Conservation (phyloP, 2,113 vertebrate genomes). For the Clinocottus analis region DNA sequence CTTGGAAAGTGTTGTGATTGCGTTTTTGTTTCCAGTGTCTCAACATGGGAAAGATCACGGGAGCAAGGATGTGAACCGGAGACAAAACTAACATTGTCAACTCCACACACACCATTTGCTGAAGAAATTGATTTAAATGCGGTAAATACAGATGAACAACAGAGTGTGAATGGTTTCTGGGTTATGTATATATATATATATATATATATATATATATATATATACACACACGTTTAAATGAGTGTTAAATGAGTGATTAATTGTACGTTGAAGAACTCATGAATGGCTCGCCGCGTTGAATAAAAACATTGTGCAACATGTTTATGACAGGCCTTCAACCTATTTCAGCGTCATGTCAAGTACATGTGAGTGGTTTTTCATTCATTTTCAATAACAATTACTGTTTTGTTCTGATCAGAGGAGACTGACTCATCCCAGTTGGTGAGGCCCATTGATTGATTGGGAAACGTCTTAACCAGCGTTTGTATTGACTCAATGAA, state of each 20-base stretch:
- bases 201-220: too few relatives aligned
- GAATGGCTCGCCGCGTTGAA: background rate
- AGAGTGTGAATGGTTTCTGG: too few relatives aligned
- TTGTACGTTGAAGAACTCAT: background rate
- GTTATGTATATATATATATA: too few relatives aligned
- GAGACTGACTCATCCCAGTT: background rate
- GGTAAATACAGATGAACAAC: too few relatives aligned
- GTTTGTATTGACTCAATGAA: background rate
- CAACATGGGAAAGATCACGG: background rate
- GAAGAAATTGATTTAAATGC: background rate
- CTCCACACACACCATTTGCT: background rate
- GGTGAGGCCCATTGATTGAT: background rate
- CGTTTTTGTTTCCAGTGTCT: background rate
- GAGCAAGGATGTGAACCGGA: background rate
- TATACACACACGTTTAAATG: too few relatives aligned
- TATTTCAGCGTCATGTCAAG: background rate
- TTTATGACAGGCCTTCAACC: background rate
- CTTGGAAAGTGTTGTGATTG: background rate
- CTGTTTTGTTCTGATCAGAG: background rate
- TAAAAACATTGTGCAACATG: background rate
- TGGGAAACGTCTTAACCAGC: background rate
- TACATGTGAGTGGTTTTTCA: background rate
- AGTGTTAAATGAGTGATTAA: background rate
- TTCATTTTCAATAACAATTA: background rate
- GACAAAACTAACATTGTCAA: background rate